phyloP scores from a whole-genome alignment of 2,888 invertebrate species.

The Protonemura montana region DNA sequence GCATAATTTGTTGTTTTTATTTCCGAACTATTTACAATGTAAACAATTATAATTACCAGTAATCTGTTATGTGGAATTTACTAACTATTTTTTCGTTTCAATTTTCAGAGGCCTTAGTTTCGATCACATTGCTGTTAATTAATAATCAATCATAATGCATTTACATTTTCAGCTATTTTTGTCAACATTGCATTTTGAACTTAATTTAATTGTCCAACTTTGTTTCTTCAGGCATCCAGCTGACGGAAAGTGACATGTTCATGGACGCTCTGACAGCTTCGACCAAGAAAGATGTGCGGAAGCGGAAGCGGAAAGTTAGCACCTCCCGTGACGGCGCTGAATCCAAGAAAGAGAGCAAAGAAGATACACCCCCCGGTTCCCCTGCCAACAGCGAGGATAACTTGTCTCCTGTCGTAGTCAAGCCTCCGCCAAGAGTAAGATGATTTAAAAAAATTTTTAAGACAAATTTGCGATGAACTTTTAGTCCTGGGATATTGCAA shows the following conservation, averaged over 20 bases:
- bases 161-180: slow-evolving; percentile 8
- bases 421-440: slow-evolving; percentile 61
- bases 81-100: neutral
- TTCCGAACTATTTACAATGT: no score
- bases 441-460: no score
- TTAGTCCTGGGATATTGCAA: slow-evolving; percentile 20
- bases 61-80: no score
- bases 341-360: slow-evolving; percentile 49
- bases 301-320: slow-evolving; percentile 74
- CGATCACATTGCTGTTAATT: neutral
- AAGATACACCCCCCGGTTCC: slow-evolving; percentile 67
- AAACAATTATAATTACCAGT: no score
- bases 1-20: no score
- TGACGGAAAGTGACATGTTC: slow-evolving; percentile 92
- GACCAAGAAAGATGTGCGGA: slow-evolving; percentile 76
- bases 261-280: slow-evolving; percentile 89
- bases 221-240: slow-evolving; percentile 67
- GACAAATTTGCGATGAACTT: no score
- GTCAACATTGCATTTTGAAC: neutral
- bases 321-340: slow-evolving; percentile 72
- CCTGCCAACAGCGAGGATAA: slow-evolving; percentile 53
- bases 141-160: neutral
- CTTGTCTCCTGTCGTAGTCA: slow-evolving; percentile 58
- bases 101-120: slow-evolving; percentile 2
- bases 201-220: slow-evolving; percentile 48